These are phyloP conservation scores for Psophia crepitans DNA, from an alignment of 2,113 vertebrate species.

Conservation along the genomic window DNA sequence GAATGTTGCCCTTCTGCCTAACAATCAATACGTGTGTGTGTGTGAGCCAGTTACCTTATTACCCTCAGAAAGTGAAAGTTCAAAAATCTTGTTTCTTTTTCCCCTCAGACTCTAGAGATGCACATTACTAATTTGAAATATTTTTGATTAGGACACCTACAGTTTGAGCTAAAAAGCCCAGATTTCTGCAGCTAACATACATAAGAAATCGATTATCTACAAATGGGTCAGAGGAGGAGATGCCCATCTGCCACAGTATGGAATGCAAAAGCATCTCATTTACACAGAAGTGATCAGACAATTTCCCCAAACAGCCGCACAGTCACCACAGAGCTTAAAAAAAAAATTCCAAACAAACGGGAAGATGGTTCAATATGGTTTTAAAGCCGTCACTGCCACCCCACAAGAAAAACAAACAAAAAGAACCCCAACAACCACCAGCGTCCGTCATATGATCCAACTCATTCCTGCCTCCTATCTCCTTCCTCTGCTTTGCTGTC, in stretches of 20 bases:
- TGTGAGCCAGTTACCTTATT: background rate
- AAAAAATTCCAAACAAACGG: background rate
- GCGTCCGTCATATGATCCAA: background rate
- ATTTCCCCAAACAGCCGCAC: background rate
- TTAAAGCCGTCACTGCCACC: background rate
- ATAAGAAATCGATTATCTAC: background rate
- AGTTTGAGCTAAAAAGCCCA: background rate
- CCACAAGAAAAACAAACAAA: background rate
- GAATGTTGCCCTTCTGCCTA: background rate
- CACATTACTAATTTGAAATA: background rate
- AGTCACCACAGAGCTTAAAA: background rate
- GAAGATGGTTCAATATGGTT: background rate
- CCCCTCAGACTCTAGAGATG: background rate
- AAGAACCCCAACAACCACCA: too few species aligned
- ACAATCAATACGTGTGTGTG: fast-evolving
- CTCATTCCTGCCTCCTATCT: background rate
- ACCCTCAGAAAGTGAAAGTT: background rate
- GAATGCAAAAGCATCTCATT: background rate
- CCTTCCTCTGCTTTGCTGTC: background rate
- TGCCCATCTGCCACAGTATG: background rate
- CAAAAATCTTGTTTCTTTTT: background rate
- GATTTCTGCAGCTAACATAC: background rate
- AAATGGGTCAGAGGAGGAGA: background rate
- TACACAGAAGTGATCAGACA: background rate
- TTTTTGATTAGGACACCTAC: background rate